These are phyloP conservation scores for Hylyphantes graminicola DNA, from an alignment of 1,140 invertebrate species.

Conservation along the genomic window DNA sequence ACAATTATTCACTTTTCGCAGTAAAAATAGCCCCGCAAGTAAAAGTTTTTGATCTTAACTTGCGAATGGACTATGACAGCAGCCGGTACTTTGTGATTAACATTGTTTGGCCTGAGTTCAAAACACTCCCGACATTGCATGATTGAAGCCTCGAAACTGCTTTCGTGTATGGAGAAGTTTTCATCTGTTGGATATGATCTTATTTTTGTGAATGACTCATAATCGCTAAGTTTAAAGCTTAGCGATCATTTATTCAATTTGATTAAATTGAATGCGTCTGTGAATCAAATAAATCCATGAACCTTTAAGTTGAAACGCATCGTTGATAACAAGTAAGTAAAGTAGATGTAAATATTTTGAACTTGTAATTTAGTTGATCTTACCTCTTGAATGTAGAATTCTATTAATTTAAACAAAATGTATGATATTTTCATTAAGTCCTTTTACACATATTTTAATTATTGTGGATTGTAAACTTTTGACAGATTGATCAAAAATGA, in stretches of 20 bases:
- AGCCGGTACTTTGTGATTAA: constrained; percentile 45
- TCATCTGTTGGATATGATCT: constrained; percentile 35
- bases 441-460: too few species aligned
- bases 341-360: neutral
- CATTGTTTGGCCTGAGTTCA: constrained; percentile 46
- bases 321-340: constrained; percentile 23
- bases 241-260: constrained; percentile 21
- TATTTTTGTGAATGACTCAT: constrained; percentile 38
- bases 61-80: constrained; percentile 23
- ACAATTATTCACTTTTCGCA: neutral
- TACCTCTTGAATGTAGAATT: too few species aligned
- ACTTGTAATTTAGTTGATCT: too few species aligned
- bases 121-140: constrained; percentile 41
- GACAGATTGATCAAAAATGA: too few species aligned
- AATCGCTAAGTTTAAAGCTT: constrained; percentile 41
- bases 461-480: too few species aligned
- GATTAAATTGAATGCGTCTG: too few species aligned
- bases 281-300: constrained; percentile 5
- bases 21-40: neutral
- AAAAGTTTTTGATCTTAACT: constrained; percentile 21
- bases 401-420: too few species aligned
- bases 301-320: constrained; percentile 15
- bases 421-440: too few species aligned
- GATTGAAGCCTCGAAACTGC: constrained; percentile 49
- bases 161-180: constrained; percentile 51